phyloP scores from a whole-genome alignment of 2,113 vertebrate genomes.

The Epinephelus fuscoguttatus region DNA sequence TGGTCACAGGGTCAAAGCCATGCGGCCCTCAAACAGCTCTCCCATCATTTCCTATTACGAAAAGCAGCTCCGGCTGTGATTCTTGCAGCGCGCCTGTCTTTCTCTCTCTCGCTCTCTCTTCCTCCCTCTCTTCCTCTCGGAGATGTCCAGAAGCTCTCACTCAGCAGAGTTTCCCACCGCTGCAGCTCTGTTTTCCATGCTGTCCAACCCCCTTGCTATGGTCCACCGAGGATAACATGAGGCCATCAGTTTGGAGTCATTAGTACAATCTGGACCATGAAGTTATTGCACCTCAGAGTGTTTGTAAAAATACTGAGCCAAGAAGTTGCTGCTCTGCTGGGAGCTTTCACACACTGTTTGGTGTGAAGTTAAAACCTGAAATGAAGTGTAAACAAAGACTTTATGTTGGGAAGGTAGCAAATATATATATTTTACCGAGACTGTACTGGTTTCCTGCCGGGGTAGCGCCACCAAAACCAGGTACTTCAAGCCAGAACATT shows the following conservation, averaged over 20 bases:
- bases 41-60: constrained; percentile 62
- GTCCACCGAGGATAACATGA: constrained; percentile 54
- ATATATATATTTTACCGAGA: too few relatives aligned
- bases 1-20: constrained; percentile 66
- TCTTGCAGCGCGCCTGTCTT: neutral
- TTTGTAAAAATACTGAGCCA: constrained; percentile 57
- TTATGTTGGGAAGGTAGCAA: neutral
- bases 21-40: constrained; percentile 54
- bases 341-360: constrained; percentile 34
- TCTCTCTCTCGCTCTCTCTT: neutral
- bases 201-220: neutral
- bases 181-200: constrained; percentile 57
- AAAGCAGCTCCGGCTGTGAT: constrained; percentile 41
- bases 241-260: constrained; percentile 62
- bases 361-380: constrained; percentile 35
- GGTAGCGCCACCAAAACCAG: too few relatives aligned
- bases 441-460: too few relatives aligned
- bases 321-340: constrained; percentile 45
- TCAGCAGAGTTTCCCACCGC: constrained; percentile 62
- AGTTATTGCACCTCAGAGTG: constrained; percentile 70
- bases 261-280: constrained; percentile 58
- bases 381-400: constrained; percentile 15
- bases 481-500: too few relatives aligned
- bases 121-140: constrained; percentile 31
- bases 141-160: constrained; percentile 51